A percentile compares a stretch with the other conserved stretches of the same genome.
phyloP scores from a whole-genome alignment of 2,888 invertebrate genomes.

The Caenorhabditis japonica region DNA sequence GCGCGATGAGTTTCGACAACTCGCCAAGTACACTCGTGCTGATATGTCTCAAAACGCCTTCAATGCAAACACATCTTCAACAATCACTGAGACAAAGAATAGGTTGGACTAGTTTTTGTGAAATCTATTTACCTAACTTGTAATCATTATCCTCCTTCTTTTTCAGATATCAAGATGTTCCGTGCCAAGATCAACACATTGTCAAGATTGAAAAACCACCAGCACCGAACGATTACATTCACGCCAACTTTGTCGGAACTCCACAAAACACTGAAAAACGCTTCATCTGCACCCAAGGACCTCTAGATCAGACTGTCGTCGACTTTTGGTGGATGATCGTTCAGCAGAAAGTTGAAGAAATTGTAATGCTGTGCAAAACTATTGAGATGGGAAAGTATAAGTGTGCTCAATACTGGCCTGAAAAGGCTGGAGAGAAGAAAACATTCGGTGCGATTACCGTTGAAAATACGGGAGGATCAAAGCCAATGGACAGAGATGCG shows the following conservation, averaged over 20 bases:
- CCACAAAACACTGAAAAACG: conserved; percentile 52
- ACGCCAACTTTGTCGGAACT: conserved; percentile 66
- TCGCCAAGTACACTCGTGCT: conserved; percentile 61
- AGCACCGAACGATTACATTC: conserved; percentile 60
- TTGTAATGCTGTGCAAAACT: conserved; percentile 64
- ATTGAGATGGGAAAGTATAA: conserved; percentile 81
- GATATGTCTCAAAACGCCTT: conserved; percentile 61
- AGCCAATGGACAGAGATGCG: conserved; percentile 32
- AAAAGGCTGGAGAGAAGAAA: conserved; percentile 37
- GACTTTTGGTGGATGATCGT: conserved; percentile 56
- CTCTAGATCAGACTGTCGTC: conserved; percentile 38
- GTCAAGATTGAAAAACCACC: conserved; percentile 59
- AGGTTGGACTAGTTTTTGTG: conserved; percentile 1
- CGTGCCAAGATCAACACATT: conserved; percentile 64
- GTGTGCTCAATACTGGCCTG: conserved; percentile 81
- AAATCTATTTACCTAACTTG: neutral
- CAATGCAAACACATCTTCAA: conserved; percentile 47
- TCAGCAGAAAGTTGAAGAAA: conserved; percentile 46
- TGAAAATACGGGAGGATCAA: conserved; percentile 37
- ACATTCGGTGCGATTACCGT: conserved; percentile 22
- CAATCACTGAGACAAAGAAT: conserved; percentile 18
- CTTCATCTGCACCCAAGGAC: conserved; percentile 68
- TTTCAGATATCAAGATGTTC: conserved; percentile 64
- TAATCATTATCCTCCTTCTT: neutral
- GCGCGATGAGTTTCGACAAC: conserved; percentile 60